These are phyloP conservation scores for Hypomesus transpacificus DNA, from an alignment of 2,113 vertebrate genomes.

Conservation along the genomic window DNA sequence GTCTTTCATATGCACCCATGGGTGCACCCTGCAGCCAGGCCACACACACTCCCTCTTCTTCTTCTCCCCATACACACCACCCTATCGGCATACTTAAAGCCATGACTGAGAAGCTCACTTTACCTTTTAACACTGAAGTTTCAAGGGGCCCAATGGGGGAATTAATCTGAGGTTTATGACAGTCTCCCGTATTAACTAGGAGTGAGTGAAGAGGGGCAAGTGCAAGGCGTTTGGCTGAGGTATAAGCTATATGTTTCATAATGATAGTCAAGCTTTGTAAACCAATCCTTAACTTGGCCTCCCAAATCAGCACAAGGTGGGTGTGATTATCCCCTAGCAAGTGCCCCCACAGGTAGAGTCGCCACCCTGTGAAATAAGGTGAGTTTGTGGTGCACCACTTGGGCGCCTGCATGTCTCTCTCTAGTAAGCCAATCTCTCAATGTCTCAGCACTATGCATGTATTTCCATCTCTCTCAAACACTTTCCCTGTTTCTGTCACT, in stretches of 20 bases:
- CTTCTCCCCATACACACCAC: background rate
- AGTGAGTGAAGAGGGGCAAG: slow-evolving; percentile 16
- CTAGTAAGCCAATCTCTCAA: slow-evolving; percentile 69
- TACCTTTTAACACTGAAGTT: slow-evolving; percentile 18
- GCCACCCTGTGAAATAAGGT: slow-evolving; percentile 63
- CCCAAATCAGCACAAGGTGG: slow-evolving; percentile 55
- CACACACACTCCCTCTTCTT: slow-evolving; percentile 16
- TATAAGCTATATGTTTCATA: slow-evolving; percentile 42
- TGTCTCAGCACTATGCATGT: slow-evolving; percentile 45
- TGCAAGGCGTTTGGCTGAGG: slow-evolving; percentile 29
- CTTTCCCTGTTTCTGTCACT: slow-evolving; percentile 40
- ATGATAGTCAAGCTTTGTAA: slow-evolving; percentile 53
- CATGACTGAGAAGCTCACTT: slow-evolving; percentile 29
- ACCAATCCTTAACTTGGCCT: slow-evolving; percentile 52
- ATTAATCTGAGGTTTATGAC: slow-evolving; percentile 25
- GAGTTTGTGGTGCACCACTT: slow-evolving; percentile 50
- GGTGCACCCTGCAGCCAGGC: slow-evolving; percentile 13
- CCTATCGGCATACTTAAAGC: background rate
- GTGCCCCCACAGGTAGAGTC: slow-evolving; percentile 53
- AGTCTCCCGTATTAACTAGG: background rate
- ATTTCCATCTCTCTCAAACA: slow-evolving; percentile 33
- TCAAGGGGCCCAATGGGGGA: background rate
- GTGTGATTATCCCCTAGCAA: slow-evolving; percentile 57
- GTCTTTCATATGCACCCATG: slow-evolving; percentile 6
- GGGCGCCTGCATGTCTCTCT: slow-evolving; percentile 72